Evolutionary conservation across 2,797 vertebrate species (phyloP).

Genomic region (Etheostoma perlongum): DNA sequence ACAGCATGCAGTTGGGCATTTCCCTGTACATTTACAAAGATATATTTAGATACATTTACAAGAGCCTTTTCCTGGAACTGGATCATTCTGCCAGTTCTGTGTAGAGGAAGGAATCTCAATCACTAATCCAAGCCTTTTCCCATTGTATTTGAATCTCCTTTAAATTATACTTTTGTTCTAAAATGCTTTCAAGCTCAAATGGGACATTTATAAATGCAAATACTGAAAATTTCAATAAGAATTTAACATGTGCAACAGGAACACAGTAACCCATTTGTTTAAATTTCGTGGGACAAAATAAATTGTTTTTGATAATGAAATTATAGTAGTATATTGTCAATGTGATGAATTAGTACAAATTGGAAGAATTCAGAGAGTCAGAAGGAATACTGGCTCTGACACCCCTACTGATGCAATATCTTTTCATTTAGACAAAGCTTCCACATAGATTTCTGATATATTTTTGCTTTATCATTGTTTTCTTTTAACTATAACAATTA

Average conservation of each 20-base stretch:
- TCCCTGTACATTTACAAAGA: constrained; percentile 7
- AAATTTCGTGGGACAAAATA: not conserved
- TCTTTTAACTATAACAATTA: not conserved
- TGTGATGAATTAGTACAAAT: constrained; percentile 3
- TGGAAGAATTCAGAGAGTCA: not conserved
- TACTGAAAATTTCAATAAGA: not conserved
- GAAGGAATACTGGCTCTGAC: not conserved
- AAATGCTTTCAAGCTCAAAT: not conserved
- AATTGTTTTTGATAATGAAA: not conserved
- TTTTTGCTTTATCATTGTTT: not conserved
- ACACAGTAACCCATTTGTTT: not conserved
- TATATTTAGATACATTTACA: constrained; percentile 5
- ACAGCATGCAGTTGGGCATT: not conserved
- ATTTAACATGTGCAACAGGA: not conserved
- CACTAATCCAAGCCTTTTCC: not conserved
- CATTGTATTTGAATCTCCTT: not conserved
- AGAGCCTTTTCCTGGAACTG: not conserved
- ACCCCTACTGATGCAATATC: no score
- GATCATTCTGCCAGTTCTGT: not conserved
- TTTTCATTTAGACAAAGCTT: not conserved
- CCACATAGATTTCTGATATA: no score
- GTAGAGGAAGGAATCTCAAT: constrained; percentile 5
- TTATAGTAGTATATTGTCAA: not conserved
- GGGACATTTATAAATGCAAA: not conserved
- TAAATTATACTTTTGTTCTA: not conserved